These are phyloP conservation scores for Cosmopolites sordidus DNA, from an alignment of 2,888 invertebrate species.

Conservation along the genomic window DNA sequence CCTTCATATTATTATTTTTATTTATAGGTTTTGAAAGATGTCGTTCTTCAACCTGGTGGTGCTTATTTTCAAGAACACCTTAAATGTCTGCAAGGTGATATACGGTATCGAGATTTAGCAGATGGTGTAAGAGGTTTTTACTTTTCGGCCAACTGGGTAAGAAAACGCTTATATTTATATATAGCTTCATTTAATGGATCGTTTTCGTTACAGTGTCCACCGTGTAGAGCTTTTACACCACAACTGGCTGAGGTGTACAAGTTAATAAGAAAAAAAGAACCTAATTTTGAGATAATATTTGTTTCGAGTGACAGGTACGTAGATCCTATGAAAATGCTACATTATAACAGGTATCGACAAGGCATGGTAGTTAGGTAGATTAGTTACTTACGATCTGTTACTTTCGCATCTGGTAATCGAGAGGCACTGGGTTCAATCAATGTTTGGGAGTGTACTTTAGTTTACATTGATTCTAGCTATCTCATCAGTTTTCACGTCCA, in stretches of 20 bases:
- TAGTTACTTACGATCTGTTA: too few species aligned
- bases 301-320: constrained; percentile 79
- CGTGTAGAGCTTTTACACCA: constrained; percentile 79
- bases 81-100: constrained; percentile 32
- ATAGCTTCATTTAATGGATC: background rate
- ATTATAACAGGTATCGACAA: too few species aligned
- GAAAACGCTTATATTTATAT: too few species aligned
- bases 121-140: constrained; percentile 71
- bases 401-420: too few species aligned
- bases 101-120: constrained; percentile 56
- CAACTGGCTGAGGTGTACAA: constrained; percentile 70
- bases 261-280: constrained; percentile 63
- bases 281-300: constrained; percentile 75
- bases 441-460: too few species aligned
- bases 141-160: constrained; percentile 88
- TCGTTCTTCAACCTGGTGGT: constrained; percentile 45
- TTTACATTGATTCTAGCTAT: too few species aligned
- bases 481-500: too few species aligned
- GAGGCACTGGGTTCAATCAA: too few species aligned
- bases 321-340: too few species aligned
- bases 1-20: constrained; percentile 2
- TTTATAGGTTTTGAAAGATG: constrained; percentile 50
- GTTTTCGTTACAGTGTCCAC: constrained; percentile 67
- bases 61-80: constrained; percentile 41
- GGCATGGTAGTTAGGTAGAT: too few species aligned